Conservation (phyloP, 1,140 invertebrate species). For the Apis dorsata region DNA sequence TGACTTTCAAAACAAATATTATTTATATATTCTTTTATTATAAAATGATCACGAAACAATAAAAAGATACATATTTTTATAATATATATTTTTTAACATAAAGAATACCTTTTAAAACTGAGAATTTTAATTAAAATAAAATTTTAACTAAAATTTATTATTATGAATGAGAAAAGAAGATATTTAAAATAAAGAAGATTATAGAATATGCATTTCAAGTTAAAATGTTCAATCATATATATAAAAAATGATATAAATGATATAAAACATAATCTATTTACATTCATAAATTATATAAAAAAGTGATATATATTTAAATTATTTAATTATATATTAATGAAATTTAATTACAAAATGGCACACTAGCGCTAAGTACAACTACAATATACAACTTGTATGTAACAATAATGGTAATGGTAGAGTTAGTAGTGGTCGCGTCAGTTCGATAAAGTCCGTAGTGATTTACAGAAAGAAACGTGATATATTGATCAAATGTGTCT, state of each 20-base stretch:
- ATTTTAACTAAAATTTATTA: neutral
- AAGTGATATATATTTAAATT: neutral
- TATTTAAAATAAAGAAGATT: neutral
- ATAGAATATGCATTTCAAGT: neutral
- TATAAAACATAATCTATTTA: neutral
- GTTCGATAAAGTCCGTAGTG: conserved; percentile 27
- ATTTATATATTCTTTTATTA: neutral
- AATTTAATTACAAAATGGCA: neutral
- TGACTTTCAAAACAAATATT: neutral
- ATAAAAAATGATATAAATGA: neutral
- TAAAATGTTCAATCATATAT: neutral
- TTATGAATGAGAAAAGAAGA: neutral
- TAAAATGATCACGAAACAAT: neutral
- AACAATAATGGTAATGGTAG: neutral
- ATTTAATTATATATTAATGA: neutral
- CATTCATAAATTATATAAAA: neutral
- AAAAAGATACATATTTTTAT: neutral
- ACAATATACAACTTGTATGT: neutral
- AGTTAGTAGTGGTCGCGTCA: conserved; percentile 12
- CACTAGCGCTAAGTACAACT: conserved; percentile 30
- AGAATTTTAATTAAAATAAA: neutral
- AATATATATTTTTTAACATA: neutral
- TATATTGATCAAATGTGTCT: conserved; percentile 38
- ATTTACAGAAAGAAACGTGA: neutral
- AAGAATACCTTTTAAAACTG: neutral